Base-by-base conservation (phyloP, 2,113 vertebrate species). In the Ivindomyrus marchei region DNA sequence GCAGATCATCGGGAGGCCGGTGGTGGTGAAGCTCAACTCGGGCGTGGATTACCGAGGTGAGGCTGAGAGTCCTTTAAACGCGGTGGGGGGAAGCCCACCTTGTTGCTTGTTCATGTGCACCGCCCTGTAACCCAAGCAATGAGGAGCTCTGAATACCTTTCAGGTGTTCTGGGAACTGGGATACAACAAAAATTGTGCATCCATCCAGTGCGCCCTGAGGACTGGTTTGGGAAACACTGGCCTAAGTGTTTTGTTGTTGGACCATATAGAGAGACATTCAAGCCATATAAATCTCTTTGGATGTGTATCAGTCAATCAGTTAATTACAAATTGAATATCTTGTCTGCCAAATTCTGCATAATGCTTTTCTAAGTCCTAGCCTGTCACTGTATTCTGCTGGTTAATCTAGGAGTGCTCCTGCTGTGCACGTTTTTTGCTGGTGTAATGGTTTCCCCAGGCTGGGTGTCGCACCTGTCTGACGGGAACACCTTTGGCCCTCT, bases 21-120 rank as follows among this genome's bases (percentile, higher is more conserved):
- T 99, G 91, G 98, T 99, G 19, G 98, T 99, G 66, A 99, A 99
- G 91, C 95, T 99, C 89, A 99, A 99, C 95, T 99, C 98, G 74
- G 98, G 98, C 56, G 98, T 99, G 70, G 98, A 99, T 96, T 99
- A 99, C 94, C 96, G 98, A 98, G 98, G 98, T 99, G 94, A 93
- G 91, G 42, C 83, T 24, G 17, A 7, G 21, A 4, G 19, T 42
- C 45, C 3, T 17, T 36, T 7, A 45, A 74, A 21, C 19, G 49
- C 17, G 21, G 1, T 21, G 13, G 62, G 27, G 62, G n/a, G n/a
- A 31, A 31, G 62, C 62, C 62, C 8, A 21, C 53, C 1, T 56
- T 21, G 5, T 53, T 19, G 52, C 53, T 56, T 31, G 62, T 70
- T 70, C 27, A 13, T 70, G 62, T 70, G 62, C 27, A 31, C 9